Conservation (phyloP, 2,888 invertebrate genomes). For the Fragum whitleyi region DNA sequence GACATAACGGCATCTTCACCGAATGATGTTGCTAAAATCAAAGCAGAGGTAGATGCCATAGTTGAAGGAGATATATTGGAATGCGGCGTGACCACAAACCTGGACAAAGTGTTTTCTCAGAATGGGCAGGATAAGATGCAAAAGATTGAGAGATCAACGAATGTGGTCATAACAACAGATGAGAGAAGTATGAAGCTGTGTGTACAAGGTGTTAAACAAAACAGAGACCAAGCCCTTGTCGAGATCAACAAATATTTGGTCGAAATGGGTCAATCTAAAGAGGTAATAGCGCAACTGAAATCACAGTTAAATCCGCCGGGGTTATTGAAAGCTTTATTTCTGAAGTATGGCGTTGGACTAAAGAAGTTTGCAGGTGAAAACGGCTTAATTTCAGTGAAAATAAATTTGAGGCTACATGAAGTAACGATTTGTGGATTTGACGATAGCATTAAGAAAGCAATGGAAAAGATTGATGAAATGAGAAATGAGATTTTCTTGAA, state of each 20-base stretch:
- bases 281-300: conserved; percentile 58
- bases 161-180: conserved; percentile 61
- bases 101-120: conserved; percentile 55
- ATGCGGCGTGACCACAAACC: conserved; percentile 36
- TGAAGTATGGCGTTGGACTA: conserved; percentile 65
- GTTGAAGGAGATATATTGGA: conserved; percentile 65
- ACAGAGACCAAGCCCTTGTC: conserved; percentile 40
- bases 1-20: conserved; percentile 60
- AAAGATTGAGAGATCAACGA: conserved; percentile 52
- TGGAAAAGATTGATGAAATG: conserved; percentile 43
- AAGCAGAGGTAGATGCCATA: conserved; percentile 55
- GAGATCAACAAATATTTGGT: conserved; percentile 54
- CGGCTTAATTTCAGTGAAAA: conserved; percentile 48
- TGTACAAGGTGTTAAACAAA: conserved; percentile 60
- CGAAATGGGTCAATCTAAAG: conserved; percentile 26
- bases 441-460: conserved; percentile 57
- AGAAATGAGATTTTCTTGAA: conserved; percentile 3
- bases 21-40: conserved; percentile 55
- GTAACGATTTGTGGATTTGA: conserved; percentile 63
- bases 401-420: conserved; percentile 65
- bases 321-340: conserved; percentile 72
- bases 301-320: conserved; percentile 70
- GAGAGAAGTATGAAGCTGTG: conserved; percentile 59
- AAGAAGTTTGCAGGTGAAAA: conserved; percentile 57
- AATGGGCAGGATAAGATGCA: conserved; percentile 57